These are phyloP conservation scores for Xenopus petersii DNA, from an alignment of 2,797 vertebrate genomes.

Conservation along the genomic window DNA sequence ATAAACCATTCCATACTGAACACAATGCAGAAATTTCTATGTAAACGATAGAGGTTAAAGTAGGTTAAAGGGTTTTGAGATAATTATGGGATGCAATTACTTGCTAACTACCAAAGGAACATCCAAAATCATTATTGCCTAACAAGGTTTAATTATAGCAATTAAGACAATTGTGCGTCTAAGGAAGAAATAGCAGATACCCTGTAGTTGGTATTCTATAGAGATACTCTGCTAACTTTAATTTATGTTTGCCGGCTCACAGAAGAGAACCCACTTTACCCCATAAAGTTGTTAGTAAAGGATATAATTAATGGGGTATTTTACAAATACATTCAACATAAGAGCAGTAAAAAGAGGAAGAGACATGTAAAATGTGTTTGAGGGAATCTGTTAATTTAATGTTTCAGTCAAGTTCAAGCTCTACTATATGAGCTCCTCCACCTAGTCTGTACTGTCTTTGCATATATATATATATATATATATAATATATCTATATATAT, in stretches of 20 bases:
- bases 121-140: slow-evolving; percentile 6
- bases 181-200: slow-evolving; percentile 8
- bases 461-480: too few relatives aligned
- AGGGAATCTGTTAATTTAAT: too few relatives aligned
- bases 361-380: too few relatives aligned
- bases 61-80: slow-evolving; percentile 10
- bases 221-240: neutral
- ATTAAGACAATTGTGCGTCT: slow-evolving; percentile 1
- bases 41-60: slow-evolving; percentile 10
- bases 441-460: too few relatives aligned
- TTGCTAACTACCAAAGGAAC: slow-evolving; percentile 19
- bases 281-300: neutral
- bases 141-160: slow-evolving; percentile 19
- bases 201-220: neutral
- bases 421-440: too few relatives aligned
- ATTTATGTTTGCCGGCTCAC: neutral
- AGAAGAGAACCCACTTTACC: neutral
- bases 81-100: slow-evolving; percentile 26
- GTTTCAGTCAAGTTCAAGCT: too few relatives aligned
- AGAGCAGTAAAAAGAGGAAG: neutral
- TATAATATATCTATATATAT: too few relatives aligned
- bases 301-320: neutral
- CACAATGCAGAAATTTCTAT: neutral
- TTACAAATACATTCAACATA: neutral
- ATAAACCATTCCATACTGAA: neutral